phyloP scores from a whole-genome alignment of 2,797 vertebrate genomes.

The Eptatretus atami region DNA sequence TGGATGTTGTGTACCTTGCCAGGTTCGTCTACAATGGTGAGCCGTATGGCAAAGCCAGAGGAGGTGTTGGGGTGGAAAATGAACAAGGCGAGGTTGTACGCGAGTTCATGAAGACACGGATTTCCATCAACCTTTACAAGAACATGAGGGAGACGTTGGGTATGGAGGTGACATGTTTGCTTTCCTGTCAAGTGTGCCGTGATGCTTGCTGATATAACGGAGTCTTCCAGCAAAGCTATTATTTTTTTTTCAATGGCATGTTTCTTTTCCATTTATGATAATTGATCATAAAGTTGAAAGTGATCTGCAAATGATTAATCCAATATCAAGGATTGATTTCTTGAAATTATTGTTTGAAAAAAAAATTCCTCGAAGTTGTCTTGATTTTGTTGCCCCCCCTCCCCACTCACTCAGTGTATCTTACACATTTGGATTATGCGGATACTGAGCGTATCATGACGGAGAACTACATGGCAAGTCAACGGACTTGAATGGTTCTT shows the following conservation, averaged over 20 bases:
- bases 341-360: no score
- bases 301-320: no score
- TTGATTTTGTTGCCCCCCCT: no score
- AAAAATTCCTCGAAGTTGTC: no score
- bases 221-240: no score
- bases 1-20: not conserved
- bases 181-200: no score
- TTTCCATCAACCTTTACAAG: constrained; percentile 88
- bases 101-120: constrained; percentile 97
- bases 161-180: constrained; percentile 12
- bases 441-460: constrained; percentile 96
- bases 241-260: no score
- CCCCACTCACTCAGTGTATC: constrained; percentile 29
- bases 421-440: constrained; percentile 84
- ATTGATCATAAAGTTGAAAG: no score
- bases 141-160: constrained; percentile 96
- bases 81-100: constrained; percentile 90
- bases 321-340: no score
- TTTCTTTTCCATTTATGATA: no score
- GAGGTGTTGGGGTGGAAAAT: constrained; percentile 92
- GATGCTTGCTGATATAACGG: no score
- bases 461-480: constrained; percentile 92
- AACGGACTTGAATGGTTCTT: constrained; percentile 92
- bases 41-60: constrained; percentile 90
- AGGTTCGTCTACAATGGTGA: constrained; percentile 95